Evolutionary conservation across 1,140 invertebrate species (phyloP), one percentile per base, ranked within the genome.

Genomic region (Nomia melanderi): DNA sequence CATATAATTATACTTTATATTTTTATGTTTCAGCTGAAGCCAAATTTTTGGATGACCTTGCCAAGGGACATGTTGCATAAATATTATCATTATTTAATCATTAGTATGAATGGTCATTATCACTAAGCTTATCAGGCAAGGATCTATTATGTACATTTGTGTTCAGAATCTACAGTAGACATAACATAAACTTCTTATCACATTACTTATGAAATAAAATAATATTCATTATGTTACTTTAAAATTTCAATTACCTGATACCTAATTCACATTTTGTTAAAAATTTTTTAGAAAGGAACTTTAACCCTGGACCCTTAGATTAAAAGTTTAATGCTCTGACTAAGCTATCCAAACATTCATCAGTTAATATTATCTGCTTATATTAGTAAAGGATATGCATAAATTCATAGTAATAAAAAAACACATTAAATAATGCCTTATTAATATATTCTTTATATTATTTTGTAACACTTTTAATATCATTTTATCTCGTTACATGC

Each of bases 291-390:
- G 95, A 94, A 94, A 95, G 94, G 95, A 94, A 95, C 94, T 95
- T 94, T 95, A 95, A 95, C 94, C 94, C 94, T 95, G 94, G 94
- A 95, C 94, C 94, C 94, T 95, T 95, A 95, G 94, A 95, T 95
- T 95, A 95, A 95, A 95, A 95, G 94, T 95, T 94, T 94, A 94
- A 95, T 95, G 94, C 94, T 95, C 94, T 94, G 94, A 95, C 94
- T 95, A 95, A 95, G 95, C 95, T 95, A 95, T 94, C 94, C 95
- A 23, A 33, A 33, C 59, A 14, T 12, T 25, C 4, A n/a, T n/a
- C n/a, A n/a, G n/a, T n/a, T n/a, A n/a, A n/a, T n/a, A n/a, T n/a
- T n/a, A n/a, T n/a, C n/a, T 27, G 14, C 25, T 29, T 12, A 56
- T 27, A 27, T 27, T 29, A 14, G 5, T 56, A 56, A 29, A 41